Percentiles rank a stretch among this genome's conserved stretches.
Evolutionary conservation across 2,113 vertebrate genomes (phyloP).

Genomic region (Plecturocebus donacophilus): DNA sequence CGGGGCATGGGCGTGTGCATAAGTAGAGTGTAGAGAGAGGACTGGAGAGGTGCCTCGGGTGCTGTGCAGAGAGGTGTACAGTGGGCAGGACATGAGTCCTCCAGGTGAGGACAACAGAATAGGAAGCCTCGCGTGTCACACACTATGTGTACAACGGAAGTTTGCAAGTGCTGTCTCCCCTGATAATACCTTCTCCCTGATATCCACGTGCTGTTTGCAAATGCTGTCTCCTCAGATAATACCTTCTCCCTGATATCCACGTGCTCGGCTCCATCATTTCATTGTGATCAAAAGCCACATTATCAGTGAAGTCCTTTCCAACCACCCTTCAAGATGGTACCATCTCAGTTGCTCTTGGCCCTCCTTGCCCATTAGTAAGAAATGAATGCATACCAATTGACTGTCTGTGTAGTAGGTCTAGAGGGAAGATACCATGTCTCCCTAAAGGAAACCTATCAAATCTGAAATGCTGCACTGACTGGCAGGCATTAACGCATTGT

Average conservation of each 20-base stretch:
- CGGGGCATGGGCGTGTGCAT: rapidly evolving
- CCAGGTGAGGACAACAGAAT: background rate
- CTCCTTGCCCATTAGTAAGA: background rate
- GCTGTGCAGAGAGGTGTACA: background rate
- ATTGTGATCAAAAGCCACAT: too few relatives aligned
- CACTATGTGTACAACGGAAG: background rate
- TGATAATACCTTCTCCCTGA: background rate
- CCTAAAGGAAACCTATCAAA: background rate
- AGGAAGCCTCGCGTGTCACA: background rate
- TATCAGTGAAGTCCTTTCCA: background rate
- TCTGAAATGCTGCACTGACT: background rate
- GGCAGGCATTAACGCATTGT: too few relatives aligned
- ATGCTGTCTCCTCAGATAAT: background rate
- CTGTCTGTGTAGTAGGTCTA: background rate
- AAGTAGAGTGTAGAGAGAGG: too few relatives aligned
- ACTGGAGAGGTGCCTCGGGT: rapidly evolving
- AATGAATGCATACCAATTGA: rapidly evolving
- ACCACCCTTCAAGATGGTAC: background rate
- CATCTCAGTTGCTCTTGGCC: rapidly evolving
- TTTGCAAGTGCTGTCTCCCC: background rate
- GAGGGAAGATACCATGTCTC: background rate
- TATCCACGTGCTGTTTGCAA: background rate
- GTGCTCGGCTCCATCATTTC: background rate
- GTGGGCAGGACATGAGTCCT: background rate
- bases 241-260: background rate